Conservation (phyloP, 2,113 vertebrate genomes). For the Leuciscus idus region DNA sequence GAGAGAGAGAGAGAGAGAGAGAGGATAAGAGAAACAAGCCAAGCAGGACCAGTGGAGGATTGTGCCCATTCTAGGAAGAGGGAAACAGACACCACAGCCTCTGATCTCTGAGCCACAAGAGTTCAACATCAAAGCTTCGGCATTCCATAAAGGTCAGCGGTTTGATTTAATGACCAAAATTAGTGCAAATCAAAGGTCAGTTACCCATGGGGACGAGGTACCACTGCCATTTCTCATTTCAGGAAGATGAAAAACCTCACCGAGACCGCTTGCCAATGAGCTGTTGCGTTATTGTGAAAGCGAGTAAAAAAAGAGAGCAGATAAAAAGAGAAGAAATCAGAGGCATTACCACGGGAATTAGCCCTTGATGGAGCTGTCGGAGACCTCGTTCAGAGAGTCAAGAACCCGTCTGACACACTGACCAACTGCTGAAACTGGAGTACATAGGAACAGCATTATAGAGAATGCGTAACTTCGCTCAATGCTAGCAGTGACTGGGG, state of each 20-base stretch:
- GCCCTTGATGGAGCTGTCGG: background rate
- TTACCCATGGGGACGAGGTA: slow-evolving; percentile 47
- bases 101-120: slow-evolving; percentile 53
- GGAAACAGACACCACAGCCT: slow-evolving; percentile 48
- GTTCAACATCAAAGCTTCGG: slow-evolving; percentile 61
- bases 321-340: slow-evolving; percentile 14
- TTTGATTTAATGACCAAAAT: slow-evolving; percentile 64
- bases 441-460: background rate
- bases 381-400: slow-evolving; percentile 30
- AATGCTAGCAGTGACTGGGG: background rate
- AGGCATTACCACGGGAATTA: background rate
- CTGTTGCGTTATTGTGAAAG: background rate
- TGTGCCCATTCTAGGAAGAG: slow-evolving; percentile 32
- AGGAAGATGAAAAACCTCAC: slow-evolving; percentile 44
- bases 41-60: slow-evolving; percentile 27
- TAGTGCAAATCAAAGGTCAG: slow-evolving; percentile 64
- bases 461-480: background rate
- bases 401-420: slow-evolving; percentile 40
- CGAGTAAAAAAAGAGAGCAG: background rate
- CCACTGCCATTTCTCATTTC: slow-evolving; percentile 44
- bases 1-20: background rate
- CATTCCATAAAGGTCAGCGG: slow-evolving; percentile 63
- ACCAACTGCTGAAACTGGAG: slow-evolving; percentile 1
- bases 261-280: background rate
- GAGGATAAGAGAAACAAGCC: slow-evolving; percentile 8